Evolutionary conservation across 2,888 invertebrate species (phyloP).

Genomic region (Drosophila formosana): DNA sequence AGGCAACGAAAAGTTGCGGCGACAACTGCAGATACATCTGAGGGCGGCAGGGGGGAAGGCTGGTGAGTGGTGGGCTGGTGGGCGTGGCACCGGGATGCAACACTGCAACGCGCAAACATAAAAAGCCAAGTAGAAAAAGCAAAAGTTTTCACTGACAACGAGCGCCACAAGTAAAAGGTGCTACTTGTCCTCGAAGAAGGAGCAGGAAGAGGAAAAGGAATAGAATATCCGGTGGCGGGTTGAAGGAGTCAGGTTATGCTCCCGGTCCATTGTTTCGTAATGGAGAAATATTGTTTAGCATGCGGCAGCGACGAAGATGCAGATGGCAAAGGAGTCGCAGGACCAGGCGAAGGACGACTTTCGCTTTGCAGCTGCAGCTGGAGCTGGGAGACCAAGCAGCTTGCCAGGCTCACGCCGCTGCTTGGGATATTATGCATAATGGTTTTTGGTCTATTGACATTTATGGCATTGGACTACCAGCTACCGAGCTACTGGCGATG

Average conservation of each 20-base stretch:
- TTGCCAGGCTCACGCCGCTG: constrained; percentile 10
- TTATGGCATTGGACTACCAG: constrained; percentile 65
- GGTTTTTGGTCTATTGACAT: constrained; percentile 77
- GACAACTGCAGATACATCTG: constrained; percentile 58
- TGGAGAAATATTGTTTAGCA: constrained; percentile 78
- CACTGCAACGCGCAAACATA: constrained; percentile 63
- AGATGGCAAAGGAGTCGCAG: constrained; percentile 1
- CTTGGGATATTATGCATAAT: constrained; percentile 73
- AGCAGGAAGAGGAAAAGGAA: constrained; percentile 31
- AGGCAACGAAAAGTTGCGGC: constrained; percentile 68
- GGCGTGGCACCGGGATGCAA: constrained; percentile 15
- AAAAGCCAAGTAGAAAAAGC: constrained; percentile 67
- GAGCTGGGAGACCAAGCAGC: constrained; percentile 20
- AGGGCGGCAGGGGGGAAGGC: constrained; percentile 1
- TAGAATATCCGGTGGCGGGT: constrained; percentile 17
- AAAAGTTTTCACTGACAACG: constrained; percentile 68
- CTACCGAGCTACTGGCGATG: constrained; percentile 14
- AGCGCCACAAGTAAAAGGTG: constrained; percentile 74
- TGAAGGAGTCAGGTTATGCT: constrained; percentile 26
- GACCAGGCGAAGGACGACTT: background rate
- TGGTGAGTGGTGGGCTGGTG: background rate
- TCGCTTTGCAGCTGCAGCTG: constrained; percentile 16
- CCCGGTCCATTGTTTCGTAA: constrained; percentile 69
- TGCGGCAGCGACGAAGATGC: constrained; percentile 34
- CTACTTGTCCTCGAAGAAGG: constrained; percentile 55